Evolutionary conservation across 2,888 invertebrate species (phyloP).

Genomic region (Agonopterix heracliana): DNA sequence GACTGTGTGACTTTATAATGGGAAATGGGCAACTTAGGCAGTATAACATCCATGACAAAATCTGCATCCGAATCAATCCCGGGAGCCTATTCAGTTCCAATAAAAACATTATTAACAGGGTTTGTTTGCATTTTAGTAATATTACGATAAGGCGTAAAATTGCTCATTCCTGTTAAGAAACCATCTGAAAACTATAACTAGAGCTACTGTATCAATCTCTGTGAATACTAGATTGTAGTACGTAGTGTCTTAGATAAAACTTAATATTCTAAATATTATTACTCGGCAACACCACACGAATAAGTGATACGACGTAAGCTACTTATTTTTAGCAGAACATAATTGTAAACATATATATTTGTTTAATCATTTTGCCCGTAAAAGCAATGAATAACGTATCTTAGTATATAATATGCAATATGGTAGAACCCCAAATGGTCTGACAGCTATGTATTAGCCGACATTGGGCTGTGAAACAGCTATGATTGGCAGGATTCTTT

Average conservation of each 20-base stretch:
- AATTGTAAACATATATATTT: conserved; percentile 48
- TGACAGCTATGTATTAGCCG: conserved; percentile 39
- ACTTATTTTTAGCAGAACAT: conserved; percentile 54
- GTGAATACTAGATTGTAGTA: conserved; percentile 71
- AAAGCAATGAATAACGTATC: conserved; percentile 50
- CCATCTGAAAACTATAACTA: neutral
- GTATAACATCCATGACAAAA: too few species aligned
- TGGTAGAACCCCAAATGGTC: conserved; percentile 34
- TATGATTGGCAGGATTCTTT: conserved; percentile 27
- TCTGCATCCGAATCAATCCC: too few species aligned
- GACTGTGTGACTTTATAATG: too few species aligned
- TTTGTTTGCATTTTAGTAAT: too few species aligned
- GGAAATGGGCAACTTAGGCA: too few species aligned
- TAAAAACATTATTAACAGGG: too few species aligned
- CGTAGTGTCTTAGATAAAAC: conserved; percentile 71
- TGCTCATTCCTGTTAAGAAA: too few species aligned
- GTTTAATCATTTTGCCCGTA: conserved; percentile 57
- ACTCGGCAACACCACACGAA: conserved; percentile 69
- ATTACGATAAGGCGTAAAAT: too few species aligned
- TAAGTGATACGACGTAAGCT: conserved; percentile 69
- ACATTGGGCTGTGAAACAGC: conserved; percentile 53
- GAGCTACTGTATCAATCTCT: conserved; percentile 56
- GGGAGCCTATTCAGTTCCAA: too few species aligned
- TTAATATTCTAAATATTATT: conserved; percentile 70
- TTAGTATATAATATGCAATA: conserved; percentile 38